Conservation (phyloP, 2,888 invertebrate species). For the Brenthis ino region DNA sequence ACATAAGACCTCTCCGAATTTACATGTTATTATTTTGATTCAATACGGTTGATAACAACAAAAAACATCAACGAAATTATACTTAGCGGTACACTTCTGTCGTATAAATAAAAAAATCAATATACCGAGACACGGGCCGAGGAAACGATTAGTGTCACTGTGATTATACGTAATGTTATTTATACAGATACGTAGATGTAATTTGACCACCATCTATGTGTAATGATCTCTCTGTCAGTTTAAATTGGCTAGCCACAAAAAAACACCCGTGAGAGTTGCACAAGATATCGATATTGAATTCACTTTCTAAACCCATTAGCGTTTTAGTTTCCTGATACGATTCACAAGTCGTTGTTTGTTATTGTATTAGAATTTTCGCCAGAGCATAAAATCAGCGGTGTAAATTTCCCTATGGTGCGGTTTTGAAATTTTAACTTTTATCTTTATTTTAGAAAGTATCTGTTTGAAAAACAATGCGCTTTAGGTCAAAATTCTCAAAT, state of each 20-base stretch:
- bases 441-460: constrained; percentile 47
- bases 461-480: constrained; percentile 52
- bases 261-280: constrained; percentile 49
- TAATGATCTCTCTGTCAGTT: constrained; percentile 47
- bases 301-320: constrained; percentile 59
- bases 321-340: constrained; percentile 39
- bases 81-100: constrained; percentile 50
- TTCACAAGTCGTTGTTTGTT: constrained; percentile 41
- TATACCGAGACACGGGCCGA: constrained; percentile 50
- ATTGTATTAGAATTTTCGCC: constrained; percentile 43
- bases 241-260: constrained; percentile 54
- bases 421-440: constrained; percentile 49
- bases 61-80: constrained; percentile 52
- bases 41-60: constrained; percentile 46
- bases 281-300: constrained; percentile 47
- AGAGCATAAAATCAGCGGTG: constrained; percentile 46
- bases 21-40: constrained; percentile 9
- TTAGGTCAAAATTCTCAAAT: neutral
- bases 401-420: constrained; percentile 53
- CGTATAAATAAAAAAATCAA: constrained; percentile 52
- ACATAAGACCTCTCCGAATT: constrained; percentile 2
- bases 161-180: constrained; percentile 57
- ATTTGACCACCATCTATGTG: constrained; percentile 51
- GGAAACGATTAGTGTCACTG: constrained; percentile 63
- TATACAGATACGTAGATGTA: constrained; percentile 52